A percentile compares a stretch with the other conserved stretches of the same genome.
These are phyloP conservation scores for Amorpha juglandis DNA, from an alignment of 2,888 invertebrate genomes.

Conservation along the genomic window DNA sequence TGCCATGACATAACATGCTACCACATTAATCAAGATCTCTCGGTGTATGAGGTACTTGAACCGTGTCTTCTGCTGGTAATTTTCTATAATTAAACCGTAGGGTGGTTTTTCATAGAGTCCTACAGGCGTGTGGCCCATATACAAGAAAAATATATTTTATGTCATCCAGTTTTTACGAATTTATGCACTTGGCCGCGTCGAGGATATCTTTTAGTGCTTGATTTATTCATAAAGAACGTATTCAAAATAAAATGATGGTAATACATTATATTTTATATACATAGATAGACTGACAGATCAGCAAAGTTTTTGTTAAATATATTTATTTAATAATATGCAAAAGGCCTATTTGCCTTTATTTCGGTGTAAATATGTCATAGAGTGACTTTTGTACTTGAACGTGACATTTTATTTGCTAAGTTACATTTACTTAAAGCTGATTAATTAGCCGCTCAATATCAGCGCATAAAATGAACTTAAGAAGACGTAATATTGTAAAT, in stretches of 20 bases:
- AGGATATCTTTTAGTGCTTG: slow-evolving; percentile 1
- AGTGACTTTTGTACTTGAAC: too few species aligned
- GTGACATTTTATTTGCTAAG: too few species aligned
- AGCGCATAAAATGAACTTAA: not conserved
- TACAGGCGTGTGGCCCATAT: slow-evolving; percentile 35
- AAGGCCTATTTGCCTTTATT: too few species aligned
- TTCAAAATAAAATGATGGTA: too few species aligned
- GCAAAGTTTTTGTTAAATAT: not conserved
- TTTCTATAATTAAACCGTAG: slow-evolving; percentile 39
- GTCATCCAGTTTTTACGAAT: slow-evolving; percentile 18
- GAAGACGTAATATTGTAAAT: not conserved
- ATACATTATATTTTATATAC: too few species aligned
- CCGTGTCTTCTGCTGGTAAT: slow-evolving; percentile 34
- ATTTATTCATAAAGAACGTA: too few species aligned
- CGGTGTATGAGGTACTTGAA: slow-evolving; percentile 29
- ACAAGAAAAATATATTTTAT: slow-evolving; percentile 34
- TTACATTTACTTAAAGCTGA: too few species aligned
- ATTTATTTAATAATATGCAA: not conserved
- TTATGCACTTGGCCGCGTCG: slow-evolving; percentile 14
- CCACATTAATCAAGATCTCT: slow-evolving; percentile 14
- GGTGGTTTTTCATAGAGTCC: slow-evolving; percentile 41
- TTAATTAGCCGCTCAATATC: too few species aligned
- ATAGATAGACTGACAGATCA: not conserved
- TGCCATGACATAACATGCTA: slow-evolving; percentile 12
- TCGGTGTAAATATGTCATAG: too few species aligned